Conservation (phyloP, 2,113 vertebrate genomes). For the Meleagris gallopavo region DNA sequence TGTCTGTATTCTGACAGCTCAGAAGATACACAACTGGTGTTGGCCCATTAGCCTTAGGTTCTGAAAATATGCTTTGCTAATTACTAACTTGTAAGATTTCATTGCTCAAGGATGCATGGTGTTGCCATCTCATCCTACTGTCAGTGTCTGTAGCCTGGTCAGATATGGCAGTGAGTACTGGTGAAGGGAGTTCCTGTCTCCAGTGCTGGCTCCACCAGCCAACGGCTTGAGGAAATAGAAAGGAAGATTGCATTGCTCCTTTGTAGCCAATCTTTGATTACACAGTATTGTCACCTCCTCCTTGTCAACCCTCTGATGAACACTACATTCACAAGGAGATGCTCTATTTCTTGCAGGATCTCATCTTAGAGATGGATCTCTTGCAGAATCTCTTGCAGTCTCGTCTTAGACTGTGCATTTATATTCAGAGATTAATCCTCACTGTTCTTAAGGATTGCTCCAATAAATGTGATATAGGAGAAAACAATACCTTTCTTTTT, state of each 20-base stretch:
- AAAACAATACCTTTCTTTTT: not conserved
- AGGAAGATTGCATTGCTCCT: not conserved
- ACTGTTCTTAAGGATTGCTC: not conserved
- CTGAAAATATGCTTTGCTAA: not conserved
- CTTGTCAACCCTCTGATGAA: not conserved
- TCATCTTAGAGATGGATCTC: too few species aligned
- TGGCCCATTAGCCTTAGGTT: not conserved
- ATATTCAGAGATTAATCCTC: not conserved
- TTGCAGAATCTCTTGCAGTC: too few species aligned
- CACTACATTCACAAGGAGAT: not conserved
- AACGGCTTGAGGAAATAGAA: not conserved
- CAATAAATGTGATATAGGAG: not conserved
- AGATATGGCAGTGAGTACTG: not conserved
- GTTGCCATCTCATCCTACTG: rapidly evolving
- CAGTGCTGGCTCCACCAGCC: not conserved
- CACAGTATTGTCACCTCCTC: not conserved
- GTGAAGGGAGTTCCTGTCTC: not conserved
- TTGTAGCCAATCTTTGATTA: not conserved
- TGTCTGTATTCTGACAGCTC: not conserved
- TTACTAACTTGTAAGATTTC: not conserved
- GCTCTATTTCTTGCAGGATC: not conserved
- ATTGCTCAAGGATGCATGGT: not conserved
- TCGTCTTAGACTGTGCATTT: not conserved
- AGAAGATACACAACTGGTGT: not conserved
- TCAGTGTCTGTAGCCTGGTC: not conserved